phyloP scores from a whole-genome alignment of 2,113 vertebrate genomes.

The Camelus bactrianus region DNA sequence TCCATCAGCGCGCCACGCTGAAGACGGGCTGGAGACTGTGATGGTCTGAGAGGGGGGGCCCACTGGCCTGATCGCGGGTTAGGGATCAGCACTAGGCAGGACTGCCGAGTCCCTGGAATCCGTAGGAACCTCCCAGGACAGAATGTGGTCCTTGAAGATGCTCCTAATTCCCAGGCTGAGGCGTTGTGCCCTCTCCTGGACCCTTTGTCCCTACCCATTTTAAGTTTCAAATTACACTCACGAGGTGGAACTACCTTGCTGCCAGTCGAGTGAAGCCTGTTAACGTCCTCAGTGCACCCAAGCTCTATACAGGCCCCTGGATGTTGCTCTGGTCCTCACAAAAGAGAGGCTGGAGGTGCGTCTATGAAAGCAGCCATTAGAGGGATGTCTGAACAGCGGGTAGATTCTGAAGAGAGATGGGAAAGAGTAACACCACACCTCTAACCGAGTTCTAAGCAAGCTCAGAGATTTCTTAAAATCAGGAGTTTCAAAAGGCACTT shows the following conservation, averaged over 20 bases:
- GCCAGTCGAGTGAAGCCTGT: background rate
- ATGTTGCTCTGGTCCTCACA: background rate
- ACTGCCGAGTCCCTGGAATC: background rate
- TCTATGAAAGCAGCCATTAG: background rate
- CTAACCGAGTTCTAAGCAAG: background rate
- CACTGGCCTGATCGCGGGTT: background rate
- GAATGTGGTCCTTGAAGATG: background rate
- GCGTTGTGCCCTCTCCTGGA: background rate
- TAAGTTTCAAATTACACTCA: background rate
- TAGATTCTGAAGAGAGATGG: background rate
- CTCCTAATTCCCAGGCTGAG: background rate
- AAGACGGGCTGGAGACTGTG: background rate
- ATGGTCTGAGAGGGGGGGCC: background rate
- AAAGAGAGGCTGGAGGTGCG: background rate
- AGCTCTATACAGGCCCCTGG: background rate
- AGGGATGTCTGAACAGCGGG: background rate
- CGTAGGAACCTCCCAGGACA: background rate
- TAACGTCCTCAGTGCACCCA: background rate
- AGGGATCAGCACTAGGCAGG: background rate
- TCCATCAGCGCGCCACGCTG: background rate
- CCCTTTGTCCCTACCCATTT: background rate
- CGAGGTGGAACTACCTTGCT: background rate
- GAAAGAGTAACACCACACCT: background rate
- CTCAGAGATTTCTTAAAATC: constrained; percentile 11
- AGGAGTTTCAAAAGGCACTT: background rate